A percentile compares a stretch with the other conserved stretches of the same genome.
phyloP scores from a whole-genome alignment of 2,888 invertebrate species.

The Pogonocherus hispidulus region DNA sequence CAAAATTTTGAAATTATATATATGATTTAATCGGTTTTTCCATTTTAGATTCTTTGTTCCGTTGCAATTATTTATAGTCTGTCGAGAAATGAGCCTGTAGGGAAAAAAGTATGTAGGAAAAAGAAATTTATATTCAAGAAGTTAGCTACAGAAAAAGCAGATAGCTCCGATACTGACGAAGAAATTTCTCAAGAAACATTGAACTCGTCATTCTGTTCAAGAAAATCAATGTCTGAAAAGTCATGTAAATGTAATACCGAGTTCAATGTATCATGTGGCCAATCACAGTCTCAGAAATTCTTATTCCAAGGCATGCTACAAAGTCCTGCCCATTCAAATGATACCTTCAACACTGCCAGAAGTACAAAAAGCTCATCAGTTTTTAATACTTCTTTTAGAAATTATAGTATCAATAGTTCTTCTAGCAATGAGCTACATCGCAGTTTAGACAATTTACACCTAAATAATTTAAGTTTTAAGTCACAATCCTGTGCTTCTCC shows the following conservation, averaged over 20 bases:
- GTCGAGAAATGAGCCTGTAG: conserved; percentile 21
- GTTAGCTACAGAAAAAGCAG: conserved; percentile 28
- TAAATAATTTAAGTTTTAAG: conserved; percentile 38
- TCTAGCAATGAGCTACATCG: conserved; percentile 43
- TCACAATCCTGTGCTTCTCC: conserved; percentile 39
- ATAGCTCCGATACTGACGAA: conserved; percentile 44
- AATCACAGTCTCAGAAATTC: conserved; percentile 23
- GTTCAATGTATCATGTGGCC: not conserved
- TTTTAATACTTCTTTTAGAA: conserved; percentile 31
- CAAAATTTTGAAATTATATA: too few species aligned
- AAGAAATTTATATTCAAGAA: conserved; percentile 43
- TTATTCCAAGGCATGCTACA: conserved; percentile 23
- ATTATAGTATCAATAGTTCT: conserved; percentile 23
- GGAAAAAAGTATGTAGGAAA: conserved; percentile 12
- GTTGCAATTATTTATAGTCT: conserved; percentile 35
- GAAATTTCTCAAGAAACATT: conserved; percentile 41
- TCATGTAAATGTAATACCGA: not conserved
- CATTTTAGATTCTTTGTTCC: conserved; percentile 43
- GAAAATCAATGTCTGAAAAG: conserved; percentile 16
- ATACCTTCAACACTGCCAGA: conserved; percentile 43
- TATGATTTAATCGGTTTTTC: too few species aligned
- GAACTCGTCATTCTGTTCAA: conserved; percentile 19
- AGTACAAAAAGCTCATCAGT: conserved; percentile 41
- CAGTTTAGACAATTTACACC: conserved; percentile 50
- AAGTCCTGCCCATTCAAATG: conserved; percentile 29